Percentiles rank a stretch among this genome's conserved stretches.
Conservation (phyloP, 1,140 invertebrate species). For the Aphaenogaster floridana region DNA sequence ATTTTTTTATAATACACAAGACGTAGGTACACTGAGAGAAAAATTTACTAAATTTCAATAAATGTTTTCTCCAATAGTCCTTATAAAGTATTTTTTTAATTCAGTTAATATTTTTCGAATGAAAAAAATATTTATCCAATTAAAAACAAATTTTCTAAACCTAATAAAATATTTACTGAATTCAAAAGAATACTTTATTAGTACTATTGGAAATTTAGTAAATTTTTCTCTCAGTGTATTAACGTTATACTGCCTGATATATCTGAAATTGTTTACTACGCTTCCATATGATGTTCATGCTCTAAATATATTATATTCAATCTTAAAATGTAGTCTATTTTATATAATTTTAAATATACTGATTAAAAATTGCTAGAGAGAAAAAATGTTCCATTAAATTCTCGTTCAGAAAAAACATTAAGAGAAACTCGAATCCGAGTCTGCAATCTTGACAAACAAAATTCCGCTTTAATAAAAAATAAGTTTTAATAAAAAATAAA, state of each 20-base stretch:
- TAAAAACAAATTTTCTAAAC: too few relatives aligned
- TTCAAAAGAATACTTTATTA: too few relatives aligned
- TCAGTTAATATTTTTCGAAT: too few relatives aligned
- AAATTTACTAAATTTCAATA: too few relatives aligned
- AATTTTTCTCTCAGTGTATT: neutral
- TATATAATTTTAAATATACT: conserved; percentile 12
- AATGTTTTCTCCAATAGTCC: too few relatives aligned
- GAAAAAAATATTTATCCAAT: too few relatives aligned
- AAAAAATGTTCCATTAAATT: neutral
- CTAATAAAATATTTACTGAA: too few relatives aligned
- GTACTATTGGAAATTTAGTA: too few relatives aligned
- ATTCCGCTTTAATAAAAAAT: neutral
- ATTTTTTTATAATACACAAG: neutral
- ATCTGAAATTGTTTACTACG: neutral
- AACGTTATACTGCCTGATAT: neutral
- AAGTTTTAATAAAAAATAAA: neutral
- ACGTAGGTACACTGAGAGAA: neutral
- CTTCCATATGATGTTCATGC: neutral
- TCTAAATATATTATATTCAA: neutral
- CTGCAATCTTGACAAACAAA: neutral
- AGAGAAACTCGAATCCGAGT: neutral
- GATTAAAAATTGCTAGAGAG: neutral
- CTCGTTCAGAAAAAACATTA: neutral
- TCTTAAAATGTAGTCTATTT: neutral
- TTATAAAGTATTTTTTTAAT: too few relatives aligned